These are phyloP conservation scores for Clarias platycephalus DNA, from an alignment of 2,797 vertebrate species.

Conservation along the genomic window DNA sequence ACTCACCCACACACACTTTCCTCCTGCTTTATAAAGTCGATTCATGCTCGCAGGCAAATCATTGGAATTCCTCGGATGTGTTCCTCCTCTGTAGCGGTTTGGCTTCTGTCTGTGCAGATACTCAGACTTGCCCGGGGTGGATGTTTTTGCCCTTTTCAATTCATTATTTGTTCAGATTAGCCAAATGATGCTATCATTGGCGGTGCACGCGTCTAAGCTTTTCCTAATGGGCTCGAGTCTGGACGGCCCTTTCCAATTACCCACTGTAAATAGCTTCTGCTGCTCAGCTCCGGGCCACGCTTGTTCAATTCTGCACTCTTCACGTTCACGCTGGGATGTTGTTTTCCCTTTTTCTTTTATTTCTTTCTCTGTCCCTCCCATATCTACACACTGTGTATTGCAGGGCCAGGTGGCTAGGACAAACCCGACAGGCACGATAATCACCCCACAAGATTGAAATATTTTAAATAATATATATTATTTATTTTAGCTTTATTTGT, in stretches of 20 bases:
- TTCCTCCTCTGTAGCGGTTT: slow-evolving; percentile 19
- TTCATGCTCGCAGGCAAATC: not conserved
- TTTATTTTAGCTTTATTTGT: not conserved
- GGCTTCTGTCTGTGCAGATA: slow-evolving; percentile 64
- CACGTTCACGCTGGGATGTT: not conserved
- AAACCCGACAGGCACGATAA: not conserved
- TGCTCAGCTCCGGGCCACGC: slow-evolving; percentile 73
- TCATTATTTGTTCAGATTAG: slow-evolving; percentile 77
- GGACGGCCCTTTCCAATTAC: slow-evolving; percentile 78
- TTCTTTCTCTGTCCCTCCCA: not conserved
- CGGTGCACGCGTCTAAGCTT: slow-evolving; percentile 70
- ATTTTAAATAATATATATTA: not conserved
- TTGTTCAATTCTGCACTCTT: slow-evolving; percentile 71
- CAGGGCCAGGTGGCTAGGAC: not conserved
- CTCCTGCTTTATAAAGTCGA: not conserved
- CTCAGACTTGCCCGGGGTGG: slow-evolving; percentile 71
- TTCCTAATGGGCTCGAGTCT: slow-evolving; percentile 78
- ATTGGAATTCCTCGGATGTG: slow-evolving; percentile 17
- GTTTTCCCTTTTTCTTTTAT: not conserved
- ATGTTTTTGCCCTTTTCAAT: slow-evolving; percentile 65
- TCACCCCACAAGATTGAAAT: too few species aligned
- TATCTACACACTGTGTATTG: not conserved
- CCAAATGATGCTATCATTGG: slow-evolving; percentile 67
- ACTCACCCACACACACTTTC: not conserved
- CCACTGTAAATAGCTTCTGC: slow-evolving; percentile 77